Evolutionary conservation across 2,113 vertebrate genomes (phyloP).

Genomic region (Todiramphus saurophagus): DNA sequence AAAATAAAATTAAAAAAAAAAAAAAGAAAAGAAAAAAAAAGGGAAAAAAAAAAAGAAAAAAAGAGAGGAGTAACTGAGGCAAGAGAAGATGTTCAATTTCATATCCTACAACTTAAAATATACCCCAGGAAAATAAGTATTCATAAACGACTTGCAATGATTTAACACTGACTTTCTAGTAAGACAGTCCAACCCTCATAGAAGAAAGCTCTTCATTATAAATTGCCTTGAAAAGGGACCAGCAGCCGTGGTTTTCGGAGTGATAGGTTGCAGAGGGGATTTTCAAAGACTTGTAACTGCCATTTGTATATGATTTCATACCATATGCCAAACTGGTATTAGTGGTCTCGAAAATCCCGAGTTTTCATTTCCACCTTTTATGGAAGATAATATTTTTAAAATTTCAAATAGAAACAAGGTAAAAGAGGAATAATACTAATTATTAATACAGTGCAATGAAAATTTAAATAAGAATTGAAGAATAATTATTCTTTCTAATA

Average conservation of each 20-base stretch:
- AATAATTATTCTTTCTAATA: neutral
- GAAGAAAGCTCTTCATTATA: neutral
- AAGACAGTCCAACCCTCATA: neutral
- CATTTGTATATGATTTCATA: neutral
- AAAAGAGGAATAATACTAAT: neutral
- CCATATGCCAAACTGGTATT: neutral
- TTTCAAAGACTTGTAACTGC: neutral
- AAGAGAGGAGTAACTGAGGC: neutral
- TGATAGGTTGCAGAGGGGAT: neutral
- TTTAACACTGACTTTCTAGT: neutral
- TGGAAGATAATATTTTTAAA: neutral
- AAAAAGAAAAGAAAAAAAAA: neutral
- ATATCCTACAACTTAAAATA: neutral
- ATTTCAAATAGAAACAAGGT: neutral
- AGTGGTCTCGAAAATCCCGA: neutral
- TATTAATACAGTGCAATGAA: neutral
- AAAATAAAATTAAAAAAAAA: too few species aligned
- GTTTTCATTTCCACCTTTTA: neutral
- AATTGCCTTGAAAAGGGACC: neutral
- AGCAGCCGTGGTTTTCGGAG: neutral
- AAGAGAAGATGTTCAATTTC: neutral
- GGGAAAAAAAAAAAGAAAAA: neutral
- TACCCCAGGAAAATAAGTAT: neutral
- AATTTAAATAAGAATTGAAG: neutral
- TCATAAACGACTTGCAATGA: neutral